These are phyloP conservation scores for Ypsolopha sequella DNA, from an alignment of 2,888 invertebrate genomes.

Conservation along the genomic window DNA sequence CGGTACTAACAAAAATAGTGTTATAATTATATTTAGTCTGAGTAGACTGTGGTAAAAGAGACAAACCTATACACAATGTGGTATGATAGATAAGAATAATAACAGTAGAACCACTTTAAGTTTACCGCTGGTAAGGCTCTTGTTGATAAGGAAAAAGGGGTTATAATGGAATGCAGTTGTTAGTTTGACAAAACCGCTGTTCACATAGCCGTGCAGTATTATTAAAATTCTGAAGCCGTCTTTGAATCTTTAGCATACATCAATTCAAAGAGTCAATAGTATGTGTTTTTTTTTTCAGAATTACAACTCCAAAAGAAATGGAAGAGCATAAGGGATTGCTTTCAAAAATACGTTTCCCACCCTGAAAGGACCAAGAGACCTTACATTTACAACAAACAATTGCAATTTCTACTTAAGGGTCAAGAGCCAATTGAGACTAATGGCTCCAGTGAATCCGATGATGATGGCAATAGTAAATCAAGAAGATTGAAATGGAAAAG, in stretches of 20 bases:
- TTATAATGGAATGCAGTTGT: too few relatives aligned
- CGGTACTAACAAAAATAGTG: background rate
- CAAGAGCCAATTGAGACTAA: conserved; percentile 13
- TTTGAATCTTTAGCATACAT: background rate
- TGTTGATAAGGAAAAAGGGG: too few relatives aligned
- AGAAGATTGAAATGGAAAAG: conserved; percentile 28
- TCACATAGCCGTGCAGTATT: too few relatives aligned
- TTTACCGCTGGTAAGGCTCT: too few relatives aligned
- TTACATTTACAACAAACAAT: conserved; percentile 43
- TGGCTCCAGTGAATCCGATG: conserved; percentile 34
- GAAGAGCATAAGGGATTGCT: conserved; percentile 59
- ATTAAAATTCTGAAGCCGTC: too few relatives aligned
- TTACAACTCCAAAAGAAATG: conserved; percentile 61
- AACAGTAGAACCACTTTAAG: too few relatives aligned
- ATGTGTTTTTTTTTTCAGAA: conserved; percentile 27
- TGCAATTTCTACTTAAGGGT: conserved; percentile 45
- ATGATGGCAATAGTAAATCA: conserved; percentile 14
- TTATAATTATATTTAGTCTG: background rate
- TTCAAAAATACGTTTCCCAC: conserved; percentile 43
- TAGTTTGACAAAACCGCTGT: too few relatives aligned
- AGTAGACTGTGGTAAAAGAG: too few relatives aligned
- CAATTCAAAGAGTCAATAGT: too few relatives aligned
- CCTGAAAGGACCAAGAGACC: conserved; percentile 39
- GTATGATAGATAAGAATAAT: too few relatives aligned
- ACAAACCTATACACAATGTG: too few relatives aligned